Base-by-base conservation (phyloP, 2,888 invertebrate species). In the Eristalis tenax region DNA sequence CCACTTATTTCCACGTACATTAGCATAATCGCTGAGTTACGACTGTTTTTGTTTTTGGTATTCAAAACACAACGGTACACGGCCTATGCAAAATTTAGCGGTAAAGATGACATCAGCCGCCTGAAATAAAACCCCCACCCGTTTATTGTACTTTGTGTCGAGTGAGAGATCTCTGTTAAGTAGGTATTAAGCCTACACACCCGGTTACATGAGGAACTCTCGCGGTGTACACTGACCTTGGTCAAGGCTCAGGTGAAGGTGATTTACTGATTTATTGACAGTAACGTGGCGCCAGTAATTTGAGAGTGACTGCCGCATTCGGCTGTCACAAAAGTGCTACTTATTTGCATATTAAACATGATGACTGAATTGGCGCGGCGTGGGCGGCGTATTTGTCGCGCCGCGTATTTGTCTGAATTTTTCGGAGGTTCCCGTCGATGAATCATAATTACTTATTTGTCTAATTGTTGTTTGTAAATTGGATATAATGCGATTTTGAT, bases 191-290 rank as follows among this genome's bases (percentile, higher is more conserved):
- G 40, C 40, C 65, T 66, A 68, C 75, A 76, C 75, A 76, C 66
- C 75, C 66, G 75, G 40, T 57, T 40, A 35, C 35, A 57, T 38
- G 28, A 66, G 59, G 59, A 38, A 66, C 38, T 40, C 28, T 59
- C 50, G 43, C 43, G 6, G n/a, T 50, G 50, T 50, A 74, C 8
- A 70, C 76, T 76, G 59, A 82, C 82, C 82, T 61, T 76, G 61
- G 76, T 71, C 82, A 82, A 82, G 64, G 81, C 69, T 76, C 28
- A 23, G 70, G 64, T 70, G 76, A 82, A 76, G 75, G 75, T 75
- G 63, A 59, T 28, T 50, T 18, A 18, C 50, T n/a, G n/a, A n/a
- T n/a, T 18, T 50, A 50, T 50, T 50, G 50, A 50, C 38, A 13
- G 38, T 38, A 38, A 18, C 18, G 50, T 50, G 50, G 50, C 50